phyloP scores from a whole-genome alignment of 2,797 vertebrate species.

The Antrozous pallidus region DNA sequence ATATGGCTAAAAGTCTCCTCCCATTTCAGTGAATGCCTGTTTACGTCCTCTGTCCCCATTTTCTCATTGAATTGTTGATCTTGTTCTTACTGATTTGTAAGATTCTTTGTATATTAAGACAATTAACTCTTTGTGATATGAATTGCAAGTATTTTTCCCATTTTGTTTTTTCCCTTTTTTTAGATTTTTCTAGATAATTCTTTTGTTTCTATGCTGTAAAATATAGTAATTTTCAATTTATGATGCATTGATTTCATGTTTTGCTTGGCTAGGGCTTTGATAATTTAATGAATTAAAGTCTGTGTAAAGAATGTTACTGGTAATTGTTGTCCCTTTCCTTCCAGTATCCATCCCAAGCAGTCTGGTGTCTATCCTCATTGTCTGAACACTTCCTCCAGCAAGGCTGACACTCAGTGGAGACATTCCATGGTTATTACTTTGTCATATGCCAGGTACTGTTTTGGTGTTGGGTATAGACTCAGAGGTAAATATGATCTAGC shows the following conservation, averaged over 20 bases:
- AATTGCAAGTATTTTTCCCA: conserved; percentile 25
- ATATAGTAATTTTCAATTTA: not conserved
- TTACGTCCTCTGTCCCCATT: not conserved
- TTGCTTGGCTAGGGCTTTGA: conserved; percentile 7
- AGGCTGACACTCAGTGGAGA: not conserved
- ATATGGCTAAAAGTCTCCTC: not conserved
- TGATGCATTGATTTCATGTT: not conserved
- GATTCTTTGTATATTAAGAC: conserved; percentile 45
- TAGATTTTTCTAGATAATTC: not conserved
- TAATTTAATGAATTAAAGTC: not conserved
- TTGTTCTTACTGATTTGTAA: conserved; percentile 36
- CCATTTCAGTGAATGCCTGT: not conserved
- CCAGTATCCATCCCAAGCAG: not conserved
- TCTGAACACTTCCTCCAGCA: not conserved
- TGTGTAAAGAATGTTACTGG: not conserved
- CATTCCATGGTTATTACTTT: not conserved
- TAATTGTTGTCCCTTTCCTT: fast-evolving
- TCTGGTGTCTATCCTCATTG: not conserved
- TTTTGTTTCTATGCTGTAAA: not conserved
- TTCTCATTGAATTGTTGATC: not conserved
- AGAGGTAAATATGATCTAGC: not conserved
- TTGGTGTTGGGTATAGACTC: not conserved
- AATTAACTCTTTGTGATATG: conserved; percentile 29
- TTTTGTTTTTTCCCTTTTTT: not conserved
- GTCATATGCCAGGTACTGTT: not conserved